Base-by-base conservation (phyloP, 2,888 invertebrate genomes). In the Pachliopta kotzebuea region DNA sequence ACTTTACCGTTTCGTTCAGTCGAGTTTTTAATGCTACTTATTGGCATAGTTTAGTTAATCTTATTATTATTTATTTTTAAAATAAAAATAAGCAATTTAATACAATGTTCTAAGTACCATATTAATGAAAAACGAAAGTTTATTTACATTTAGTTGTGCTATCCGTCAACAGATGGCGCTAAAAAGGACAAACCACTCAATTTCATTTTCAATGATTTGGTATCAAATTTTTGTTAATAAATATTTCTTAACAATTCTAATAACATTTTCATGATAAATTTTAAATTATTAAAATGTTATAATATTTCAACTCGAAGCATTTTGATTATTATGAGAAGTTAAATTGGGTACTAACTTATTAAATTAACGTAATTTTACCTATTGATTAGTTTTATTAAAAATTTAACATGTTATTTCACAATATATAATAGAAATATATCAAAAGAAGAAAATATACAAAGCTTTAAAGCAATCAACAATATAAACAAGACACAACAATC, bases 131-230 rank as follows among this genome's bases (percentile, higher is more conserved):
- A 63, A 58, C 26, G 49, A 52, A 63, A 23, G 26, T 55, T 56
- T 52, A 57, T 29, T 7, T 18, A 31, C 20, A 31, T 1, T 37
- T n/a, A 54, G n/a, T 26, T 24, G 14, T 7, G 78, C 90, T 89
- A 89, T 78, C 87, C 77, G 70, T 62, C 69, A 70, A 77, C 60
- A 88, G 90, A 81, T 87, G 87, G 83, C 88, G 80, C 75, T 37
- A 54, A n/a, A 2, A 31, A 26, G n/a, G 11, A 11, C 2, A 11
- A 6, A 26, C 26, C 26, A n/a, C n/a, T 6, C 26, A 3, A 26
- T 26, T 26, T 14, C 14, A 4, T 11, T 37, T 11, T 37, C 11
- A 37, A 37, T 0, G 11, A 37, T 37, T 37, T 37, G 37, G 37
- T 14, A 37, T 37, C 0, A 14, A 14, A 37, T 1, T 11, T 37